phyloP scores from a whole-genome alignment of 2,113 vertebrate species.

The Sigmodon hispidus region DNA sequence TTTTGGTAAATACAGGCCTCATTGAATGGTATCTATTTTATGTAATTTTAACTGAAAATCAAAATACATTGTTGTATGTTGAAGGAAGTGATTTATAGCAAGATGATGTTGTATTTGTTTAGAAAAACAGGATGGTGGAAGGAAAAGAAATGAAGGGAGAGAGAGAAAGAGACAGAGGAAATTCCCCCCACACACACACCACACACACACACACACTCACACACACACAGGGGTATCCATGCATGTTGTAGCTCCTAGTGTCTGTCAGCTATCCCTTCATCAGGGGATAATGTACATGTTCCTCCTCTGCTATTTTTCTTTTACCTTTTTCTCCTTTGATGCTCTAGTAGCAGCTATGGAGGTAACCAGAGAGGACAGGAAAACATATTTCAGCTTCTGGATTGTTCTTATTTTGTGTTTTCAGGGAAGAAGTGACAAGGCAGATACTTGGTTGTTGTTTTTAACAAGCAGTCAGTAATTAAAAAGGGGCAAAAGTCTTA shows the following conservation, averaged over 20 bases:
- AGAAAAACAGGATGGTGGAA: not conserved
- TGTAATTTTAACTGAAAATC: slow-evolving; percentile 33
- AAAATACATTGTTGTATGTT: slow-evolving; percentile 14
- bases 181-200: not conserved
- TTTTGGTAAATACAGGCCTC: slow-evolving; percentile 37
- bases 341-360: not conserved
- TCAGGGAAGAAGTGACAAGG: slow-evolving; percentile 19
- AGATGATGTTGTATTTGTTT: not conserved
- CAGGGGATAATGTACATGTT: not conserved
- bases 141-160: not conserved
- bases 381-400: not conserved
- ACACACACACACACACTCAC: not conserved
- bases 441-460: slow-evolving; percentile 14
- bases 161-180: not conserved
- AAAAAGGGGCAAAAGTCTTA: not conserved
- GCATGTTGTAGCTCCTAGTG: not conserved
- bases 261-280: not conserved
- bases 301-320: not conserved
- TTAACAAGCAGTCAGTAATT: slow-evolving; percentile 1
- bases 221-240: not conserved
- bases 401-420: slow-evolving; percentile 8
- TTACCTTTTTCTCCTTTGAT: not conserved
- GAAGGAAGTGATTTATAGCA: not conserved
- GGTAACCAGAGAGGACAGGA: not conserved
- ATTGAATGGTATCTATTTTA: slow-evolving; percentile 16